phyloP scores from a whole-genome alignment of 2,888 invertebrate genomes.

The Lysandra coridon region DNA sequence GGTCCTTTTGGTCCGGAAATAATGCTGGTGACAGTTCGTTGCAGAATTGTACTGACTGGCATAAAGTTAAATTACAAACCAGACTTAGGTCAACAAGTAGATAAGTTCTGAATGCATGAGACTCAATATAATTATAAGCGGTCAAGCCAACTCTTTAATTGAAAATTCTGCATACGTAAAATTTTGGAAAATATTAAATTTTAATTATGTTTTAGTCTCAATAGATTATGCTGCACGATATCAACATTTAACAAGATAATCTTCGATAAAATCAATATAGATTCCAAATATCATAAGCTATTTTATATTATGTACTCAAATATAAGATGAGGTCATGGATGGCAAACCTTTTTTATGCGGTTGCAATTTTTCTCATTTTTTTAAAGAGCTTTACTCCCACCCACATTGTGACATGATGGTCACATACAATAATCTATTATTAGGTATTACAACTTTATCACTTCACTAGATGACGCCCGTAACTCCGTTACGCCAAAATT shows the following conservation, averaged over 20 bases:
- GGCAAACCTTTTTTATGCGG: not conserved
- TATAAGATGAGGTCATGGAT: not conserved
- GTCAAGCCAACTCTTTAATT: no score
- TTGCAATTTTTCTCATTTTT: slow-evolving; percentile 3
- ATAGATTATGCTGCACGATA: not conserved
- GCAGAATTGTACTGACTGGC: no score
- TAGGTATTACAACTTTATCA: not conserved
- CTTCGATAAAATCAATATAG: not conserved
- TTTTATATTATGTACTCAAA: slow-evolving; percentile 9
- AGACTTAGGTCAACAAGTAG: no score
- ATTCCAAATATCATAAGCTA: not conserved
- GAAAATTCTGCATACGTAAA: no score
- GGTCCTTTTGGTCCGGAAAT: no score
- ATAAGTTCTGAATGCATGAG: no score
- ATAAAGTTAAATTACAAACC: no score
- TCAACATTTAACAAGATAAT: slow-evolving; percentile 4
- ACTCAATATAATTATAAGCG: no score
- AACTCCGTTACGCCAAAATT: no score
- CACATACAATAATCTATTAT: not conserved
- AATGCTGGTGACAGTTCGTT: no score
- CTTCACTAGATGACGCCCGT: not conserved
- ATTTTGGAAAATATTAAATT: not conserved
- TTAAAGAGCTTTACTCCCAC: not conserved
- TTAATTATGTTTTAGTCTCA: not conserved
- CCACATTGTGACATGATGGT: not conserved